A percentile compares a stretch with the other conserved stretches of the same genome.
Evolutionary conservation across 2,888 invertebrate genomes (phyloP).

Genomic region (Harpagoxenus sublaevis): DNA sequence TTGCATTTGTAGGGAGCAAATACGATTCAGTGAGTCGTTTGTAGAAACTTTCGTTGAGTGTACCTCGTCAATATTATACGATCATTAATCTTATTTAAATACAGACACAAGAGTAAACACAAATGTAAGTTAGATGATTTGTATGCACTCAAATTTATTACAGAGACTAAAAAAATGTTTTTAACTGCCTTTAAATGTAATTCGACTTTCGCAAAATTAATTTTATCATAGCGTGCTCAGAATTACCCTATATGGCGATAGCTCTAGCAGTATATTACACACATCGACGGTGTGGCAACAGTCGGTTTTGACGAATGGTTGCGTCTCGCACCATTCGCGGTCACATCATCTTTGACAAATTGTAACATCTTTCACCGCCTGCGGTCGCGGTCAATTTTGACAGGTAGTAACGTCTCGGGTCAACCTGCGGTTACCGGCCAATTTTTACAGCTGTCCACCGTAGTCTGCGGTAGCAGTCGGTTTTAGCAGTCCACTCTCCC

Average conservation of each 20-base stretch:
- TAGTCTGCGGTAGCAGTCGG: conserved; percentile 47
- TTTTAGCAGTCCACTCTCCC: conserved; percentile 7
- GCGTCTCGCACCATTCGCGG: conserved; percentile 30
- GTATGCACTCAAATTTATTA: neutral
- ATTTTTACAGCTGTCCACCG: conserved; percentile 50
- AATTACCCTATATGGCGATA: neutral
- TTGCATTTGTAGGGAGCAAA: conserved; percentile 32
- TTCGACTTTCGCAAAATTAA: neutral
- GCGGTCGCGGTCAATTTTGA: conserved; percentile 52
- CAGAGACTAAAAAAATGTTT: neutral
- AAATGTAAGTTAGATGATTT: neutral
- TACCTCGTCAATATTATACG: conserved; percentile 16
- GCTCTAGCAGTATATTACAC: conserved; percentile 22
- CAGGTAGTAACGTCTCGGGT: conserved; percentile 48
- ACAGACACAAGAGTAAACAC: neutral
- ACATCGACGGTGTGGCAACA: neutral
- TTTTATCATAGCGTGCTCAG: neutral
- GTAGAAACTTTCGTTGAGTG: conserved; percentile 19
- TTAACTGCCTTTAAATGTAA: neutral
- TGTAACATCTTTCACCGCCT: conserved; percentile 49
- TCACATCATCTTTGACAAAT: conserved; percentile 50
- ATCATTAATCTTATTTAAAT: conserved; percentile 29
- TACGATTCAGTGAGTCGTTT: conserved; percentile 22
- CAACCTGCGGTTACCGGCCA: conserved; percentile 24
- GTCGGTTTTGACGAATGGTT: conserved; percentile 46